Conservation (phyloP, 2,113 vertebrate genomes). For the Lamprotornis superbus region DNA sequence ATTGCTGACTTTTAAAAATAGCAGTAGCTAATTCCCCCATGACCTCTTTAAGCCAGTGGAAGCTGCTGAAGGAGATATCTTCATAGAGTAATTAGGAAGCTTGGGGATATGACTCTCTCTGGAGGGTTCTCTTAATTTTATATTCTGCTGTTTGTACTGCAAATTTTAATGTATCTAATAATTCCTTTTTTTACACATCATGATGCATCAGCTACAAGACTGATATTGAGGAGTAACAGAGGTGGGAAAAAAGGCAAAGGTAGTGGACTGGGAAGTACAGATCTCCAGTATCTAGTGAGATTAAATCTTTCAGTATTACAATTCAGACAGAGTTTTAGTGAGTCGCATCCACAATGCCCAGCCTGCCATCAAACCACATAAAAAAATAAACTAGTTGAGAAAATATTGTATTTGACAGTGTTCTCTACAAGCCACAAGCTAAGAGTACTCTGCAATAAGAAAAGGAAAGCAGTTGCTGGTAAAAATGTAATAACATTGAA, state of each 20-base stretch:
- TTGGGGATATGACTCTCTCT: neutral
- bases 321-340: neutral
- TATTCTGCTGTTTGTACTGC: neutral
- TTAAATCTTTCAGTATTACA: neutral
- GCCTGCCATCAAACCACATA: neutral
- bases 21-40: slow-evolving; percentile 21
- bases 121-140: neutral
- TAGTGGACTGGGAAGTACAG: neutral
- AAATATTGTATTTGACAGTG: neutral
- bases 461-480: neutral
- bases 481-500: neutral
- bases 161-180: slow-evolving; percentile 39
- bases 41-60: slow-evolving; percentile 15
- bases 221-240: neutral
- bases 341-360: neutral
- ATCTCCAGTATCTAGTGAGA: neutral
- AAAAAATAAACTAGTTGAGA: neutral
- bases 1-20: slow-evolving; percentile 55
- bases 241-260: rapidly evolving
- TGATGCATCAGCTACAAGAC: neutral
- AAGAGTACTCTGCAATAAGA: neutral
- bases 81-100: slow-evolving; percentile 12
- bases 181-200: neutral
- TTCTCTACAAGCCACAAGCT: neutral
- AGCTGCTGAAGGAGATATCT: slow-evolving; percentile 19